These are phyloP conservation scores for Ametastegia equiseti DNA, from an alignment of 2,888 invertebrate species.

Conservation along the genomic window DNA sequence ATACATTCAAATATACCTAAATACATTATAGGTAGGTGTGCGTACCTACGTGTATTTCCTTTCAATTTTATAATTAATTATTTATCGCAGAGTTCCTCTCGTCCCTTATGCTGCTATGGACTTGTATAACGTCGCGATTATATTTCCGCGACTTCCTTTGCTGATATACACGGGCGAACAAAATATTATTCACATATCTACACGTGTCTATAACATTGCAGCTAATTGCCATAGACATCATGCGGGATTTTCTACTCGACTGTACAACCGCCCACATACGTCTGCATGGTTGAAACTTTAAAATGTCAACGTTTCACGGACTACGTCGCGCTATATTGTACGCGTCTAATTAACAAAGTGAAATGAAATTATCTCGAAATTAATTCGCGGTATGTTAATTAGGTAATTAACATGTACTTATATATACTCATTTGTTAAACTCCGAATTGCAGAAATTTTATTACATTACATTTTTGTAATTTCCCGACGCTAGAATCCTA, in stretches of 20 bases:
- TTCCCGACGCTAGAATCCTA: no score
- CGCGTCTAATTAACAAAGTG: not conserved
- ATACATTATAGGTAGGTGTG: no score
- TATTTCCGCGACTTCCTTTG: not conserved
- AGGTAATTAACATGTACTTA: not conserved
- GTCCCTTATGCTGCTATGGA: no score
- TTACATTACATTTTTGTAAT: not conserved
- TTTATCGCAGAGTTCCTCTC: no score
- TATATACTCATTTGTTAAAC: not conserved
- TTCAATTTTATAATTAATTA: no score
- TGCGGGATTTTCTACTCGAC: not conserved
- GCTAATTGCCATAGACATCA: not conserved
- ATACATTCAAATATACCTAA: no score
- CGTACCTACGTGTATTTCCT: no score
- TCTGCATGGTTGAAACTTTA: not conserved
- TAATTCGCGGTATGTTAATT: not conserved
- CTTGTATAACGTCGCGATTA: no score
- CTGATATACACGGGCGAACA: no score
- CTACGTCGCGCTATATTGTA: not conserved
- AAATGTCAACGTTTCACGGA: slow-evolving; percentile 8
- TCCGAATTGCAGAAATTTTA: not conserved
- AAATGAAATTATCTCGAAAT: not conserved
- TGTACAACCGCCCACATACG: slow-evolving; percentile 18
- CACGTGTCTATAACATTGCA: not conserved
- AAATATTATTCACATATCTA: not conserved